Evolutionary conservation across 2,797 vertebrate species (phyloP), one percentile per base, ranked within the genome.

Genomic region (Taeniopygia guttata): DNA sequence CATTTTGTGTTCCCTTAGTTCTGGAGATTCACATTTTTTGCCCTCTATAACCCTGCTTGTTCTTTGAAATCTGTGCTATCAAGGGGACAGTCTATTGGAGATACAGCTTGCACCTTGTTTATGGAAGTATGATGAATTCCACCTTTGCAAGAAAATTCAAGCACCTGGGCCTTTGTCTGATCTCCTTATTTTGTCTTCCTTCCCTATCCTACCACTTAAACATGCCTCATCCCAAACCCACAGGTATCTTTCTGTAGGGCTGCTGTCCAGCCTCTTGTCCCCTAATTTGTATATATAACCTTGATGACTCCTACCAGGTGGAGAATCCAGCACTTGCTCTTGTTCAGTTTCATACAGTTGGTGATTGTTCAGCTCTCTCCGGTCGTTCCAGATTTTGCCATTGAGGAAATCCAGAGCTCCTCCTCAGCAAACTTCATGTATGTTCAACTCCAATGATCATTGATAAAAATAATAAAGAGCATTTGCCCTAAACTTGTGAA

Each of bases 381-480:
- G 30, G 5, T 70, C 20, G 58, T n/a, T 49, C 26, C 43, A 91
- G 40, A 29, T 25, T 78, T 23, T 46, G 9, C 46, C 10, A 36
- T 11, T 0, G 0, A 81, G 55, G 58, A 19, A 75, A 43, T 58
- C 16, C 70, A 90, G 43, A 63, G 36, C 4, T 63, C 12, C 23
- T 75, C 18, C 26, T 27, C 5, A 13, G 12, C 13, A 75, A 88
- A 63, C 23, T 69, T 45, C 9, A 58, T 26, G 6, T 51, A 46
- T 1, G 0, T 46, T 78, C 0, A 0, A 34, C 46, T 78, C 48
- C 42, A 38, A 3, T 1, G 58, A 51, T 38, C 9, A 68, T 5
- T 72, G n/a, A 38, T 32, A 51, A 48, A 68, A 87, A 48, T 16
- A 34, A 38, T 21, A n/a, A 62, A 72, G 23, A 58, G 2, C 15